Evolutionary conservation across 2,113 vertebrate genomes (phyloP), one percentile per base, ranked within the genome.

Genomic region (Hyperopisus bebe): DNA sequence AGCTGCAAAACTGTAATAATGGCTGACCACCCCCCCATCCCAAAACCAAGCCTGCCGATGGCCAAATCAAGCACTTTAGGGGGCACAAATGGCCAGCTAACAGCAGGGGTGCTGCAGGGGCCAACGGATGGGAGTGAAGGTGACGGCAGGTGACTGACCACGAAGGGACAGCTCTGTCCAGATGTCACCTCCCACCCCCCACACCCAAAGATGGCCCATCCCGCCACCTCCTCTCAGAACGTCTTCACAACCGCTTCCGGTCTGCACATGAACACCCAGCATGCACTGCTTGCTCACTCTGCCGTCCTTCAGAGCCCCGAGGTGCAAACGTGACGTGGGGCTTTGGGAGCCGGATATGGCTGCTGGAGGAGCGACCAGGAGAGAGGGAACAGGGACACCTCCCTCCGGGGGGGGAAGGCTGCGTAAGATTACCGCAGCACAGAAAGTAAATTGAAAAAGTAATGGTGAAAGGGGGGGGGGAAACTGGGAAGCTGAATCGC

Each of bases 71-170:
- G 80, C 51, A 31, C 80, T 84, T 5, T n/a, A 47, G 19, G 21
- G 11, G 53, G 51, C 58, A 80, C 13, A n/a, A 84, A 84, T 83
- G 88, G 51, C 88, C 39, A 31, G n/a, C 24, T 62, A 89, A 89
- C 77, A 44, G 88, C 88, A 58, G 39, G 50, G 48, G 77, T 8
- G 4, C 42, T 84, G 35, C 19, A 46, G 39, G 5, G 19, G 39
- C 27, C 17, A 9, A 10, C 4, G 39, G 53, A 47, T 31, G 50
- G 77, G 53, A 42, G 74, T 39, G 17, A 42, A 19, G 24, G 48
- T 62, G 88, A 48, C 1, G 8, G 58, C 19, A 47, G 39, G 31
- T 27, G 48, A 42, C 70, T 44, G 44, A 80, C 6, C 66, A 24
- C 8, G 27, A 21, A 31, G 47, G 46, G 70, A 35, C 8, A 47